Evolutionary conservation across 2,113 vertebrate species (phyloP).

Genomic region (Acanthochromis polyacanthus): DNA sequence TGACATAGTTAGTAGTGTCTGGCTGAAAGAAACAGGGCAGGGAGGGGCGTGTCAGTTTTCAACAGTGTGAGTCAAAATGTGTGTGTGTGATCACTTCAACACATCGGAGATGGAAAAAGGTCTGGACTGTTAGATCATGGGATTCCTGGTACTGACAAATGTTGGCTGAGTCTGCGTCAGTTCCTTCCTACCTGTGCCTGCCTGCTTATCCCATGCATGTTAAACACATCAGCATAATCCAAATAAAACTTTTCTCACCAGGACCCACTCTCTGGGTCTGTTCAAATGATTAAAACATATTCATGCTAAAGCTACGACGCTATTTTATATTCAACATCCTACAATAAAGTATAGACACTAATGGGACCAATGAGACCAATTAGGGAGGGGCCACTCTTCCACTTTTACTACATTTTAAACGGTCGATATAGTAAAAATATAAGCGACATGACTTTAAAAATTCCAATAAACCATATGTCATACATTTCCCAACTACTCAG

Average conservation of each 20-base stretch:
- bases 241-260: slow-evolving; percentile 20
- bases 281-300: slow-evolving; percentile 41
- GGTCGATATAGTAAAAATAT: slow-evolving; percentile 37
- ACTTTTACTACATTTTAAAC: slow-evolving; percentile 44
- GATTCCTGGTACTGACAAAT: slow-evolving; percentile 31
- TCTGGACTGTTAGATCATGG: slow-evolving; percentile 31
- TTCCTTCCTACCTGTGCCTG: slow-evolving; percentile 40
- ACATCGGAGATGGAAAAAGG: background rate
- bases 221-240: slow-evolving; percentile 54
- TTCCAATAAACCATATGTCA: slow-evolving; percentile 54
- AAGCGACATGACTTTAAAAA: slow-evolving; percentile 41
- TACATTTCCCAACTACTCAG: slow-evolving; percentile 54
- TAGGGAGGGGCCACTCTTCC: slow-evolving; percentile 37
- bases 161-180: slow-evolving; percentile 22
- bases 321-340: slow-evolving; percentile 36
- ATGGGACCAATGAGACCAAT: slow-evolving; percentile 66
- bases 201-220: slow-evolving; percentile 33
- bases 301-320: slow-evolving; percentile 11
- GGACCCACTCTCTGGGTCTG: slow-evolving; percentile 20
- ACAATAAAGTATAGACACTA: slow-evolving; percentile 45
- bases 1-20: slow-evolving; percentile 17
- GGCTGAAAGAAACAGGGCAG: background rate
- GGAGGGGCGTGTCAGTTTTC: background rate
- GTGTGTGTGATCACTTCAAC: background rate
- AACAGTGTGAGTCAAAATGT: no score